Conservation (phyloP, 2,797 vertebrate species). For the Schizopygopsis pylzovi region DNA sequence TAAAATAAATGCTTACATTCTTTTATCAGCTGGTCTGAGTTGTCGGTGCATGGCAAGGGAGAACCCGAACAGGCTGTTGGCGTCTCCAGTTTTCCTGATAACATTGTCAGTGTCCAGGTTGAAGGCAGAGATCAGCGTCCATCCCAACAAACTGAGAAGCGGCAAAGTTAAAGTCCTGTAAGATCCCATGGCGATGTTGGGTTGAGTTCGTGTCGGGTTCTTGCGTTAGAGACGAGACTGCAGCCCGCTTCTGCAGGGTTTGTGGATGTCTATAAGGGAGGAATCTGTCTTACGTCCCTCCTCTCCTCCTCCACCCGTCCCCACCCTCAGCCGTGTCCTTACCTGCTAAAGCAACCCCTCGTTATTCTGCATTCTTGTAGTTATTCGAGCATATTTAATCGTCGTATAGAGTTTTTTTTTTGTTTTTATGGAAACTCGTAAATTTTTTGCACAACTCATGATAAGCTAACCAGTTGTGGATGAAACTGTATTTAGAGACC, state of each 20-base stretch:
- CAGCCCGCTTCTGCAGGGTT: conserved; percentile 21
- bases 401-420: not conserved
- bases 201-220: conserved; percentile 1
- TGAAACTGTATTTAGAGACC: not conserved
- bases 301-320: conserved; percentile 25
- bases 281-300: conserved; percentile 10
- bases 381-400: not conserved
- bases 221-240: not conserved
- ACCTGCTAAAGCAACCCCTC: conserved; percentile 21
- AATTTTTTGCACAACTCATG: not conserved
- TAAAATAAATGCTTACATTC: conserved; percentile 77
- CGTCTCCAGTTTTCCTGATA: conserved; percentile 78
- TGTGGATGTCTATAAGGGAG: conserved; percentile 33
- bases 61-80: conserved; percentile 84
- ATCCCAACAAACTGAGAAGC: conserved; percentile 53
- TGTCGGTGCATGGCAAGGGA: conserved; percentile 85
- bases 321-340: conserved; percentile 34
- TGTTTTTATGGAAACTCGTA: not conserved
- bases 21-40: conserved; percentile 77
- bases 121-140: conserved; percentile 70
- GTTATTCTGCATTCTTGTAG: not conserved
- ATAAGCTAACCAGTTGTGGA: not conserved
- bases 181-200: conserved; percentile 49
- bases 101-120: conserved; percentile 81
- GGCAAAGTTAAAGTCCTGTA: conserved; percentile 34